phyloP scores from a whole-genome alignment of 2,797 vertebrate genomes.

The Streptopelia turtur region DNA sequence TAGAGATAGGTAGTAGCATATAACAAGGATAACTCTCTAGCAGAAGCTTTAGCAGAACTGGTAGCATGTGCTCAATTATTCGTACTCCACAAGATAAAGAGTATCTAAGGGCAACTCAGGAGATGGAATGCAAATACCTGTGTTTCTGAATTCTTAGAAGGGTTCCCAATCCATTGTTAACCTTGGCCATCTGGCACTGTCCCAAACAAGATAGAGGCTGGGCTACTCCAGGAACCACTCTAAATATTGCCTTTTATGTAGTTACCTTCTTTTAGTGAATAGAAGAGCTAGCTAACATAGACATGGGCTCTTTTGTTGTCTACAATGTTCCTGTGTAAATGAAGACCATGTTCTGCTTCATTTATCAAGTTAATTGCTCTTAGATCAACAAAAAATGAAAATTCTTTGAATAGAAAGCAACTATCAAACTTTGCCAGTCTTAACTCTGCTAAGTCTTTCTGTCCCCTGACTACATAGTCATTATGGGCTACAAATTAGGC shows the following conservation, averaged over 20 bases:
- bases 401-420: background rate
- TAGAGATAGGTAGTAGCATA: fast-evolving
- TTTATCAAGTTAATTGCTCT: background rate
- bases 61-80: background rate
- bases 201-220: background rate
- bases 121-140: too few species aligned
- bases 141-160: background rate
- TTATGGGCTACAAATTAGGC: background rate
- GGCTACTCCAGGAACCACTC: background rate
- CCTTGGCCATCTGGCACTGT: background rate
- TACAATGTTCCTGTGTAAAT: background rate
- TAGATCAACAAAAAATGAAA: background rate
- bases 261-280: background rate
- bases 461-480: background rate
- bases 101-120: background rate
- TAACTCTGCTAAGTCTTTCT: background rate
- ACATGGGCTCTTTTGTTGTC: background rate
- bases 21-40: background rate
- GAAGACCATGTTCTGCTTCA: background rate
- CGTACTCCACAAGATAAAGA: background rate
- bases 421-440: background rate
- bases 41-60: background rate
- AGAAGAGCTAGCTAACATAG: background rate
- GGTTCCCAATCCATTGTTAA: background rate
- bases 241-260: background rate